A percentile compares a stretch with the other conserved stretches of the same genome.
Conservation (phyloP, 2,888 invertebrate species). For the Caenorhabditis imperialis region DNA sequence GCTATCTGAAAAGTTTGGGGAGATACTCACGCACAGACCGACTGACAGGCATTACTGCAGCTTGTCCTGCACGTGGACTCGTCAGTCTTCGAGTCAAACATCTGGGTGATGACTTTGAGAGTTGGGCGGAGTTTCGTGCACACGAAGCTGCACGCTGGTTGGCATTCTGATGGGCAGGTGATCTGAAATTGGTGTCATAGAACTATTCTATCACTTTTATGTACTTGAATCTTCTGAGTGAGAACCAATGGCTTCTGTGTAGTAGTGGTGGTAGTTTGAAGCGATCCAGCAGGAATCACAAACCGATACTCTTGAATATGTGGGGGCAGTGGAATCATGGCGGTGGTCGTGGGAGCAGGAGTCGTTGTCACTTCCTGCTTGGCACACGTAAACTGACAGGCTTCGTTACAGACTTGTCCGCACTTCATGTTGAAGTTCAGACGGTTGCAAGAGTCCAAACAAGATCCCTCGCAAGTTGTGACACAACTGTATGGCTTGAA, state of each 20-base stretch:
- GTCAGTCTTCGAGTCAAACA: conserved; percentile 52
- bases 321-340: conserved; percentile 41
- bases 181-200: conserved; percentile 18
- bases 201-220: no score
- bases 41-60: conserved; percentile 37
- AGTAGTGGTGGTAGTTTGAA: conserved; percentile 11
- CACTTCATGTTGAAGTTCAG: conserved; percentile 54
- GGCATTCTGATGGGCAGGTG: conserved; percentile 45
- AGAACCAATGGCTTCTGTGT: conserved; percentile 13
- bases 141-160: conserved; percentile 49
- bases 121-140: conserved; percentile 52
- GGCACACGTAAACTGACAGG: conserved; percentile 61
- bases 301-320: conserved; percentile 57
- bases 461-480: conserved; percentile 51
- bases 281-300: conserved; percentile 51
- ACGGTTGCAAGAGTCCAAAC: conserved; percentile 52
- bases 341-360: conserved; percentile 9
- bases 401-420: conserved; percentile 52
- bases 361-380: conserved; percentile 54
- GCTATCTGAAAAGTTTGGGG: not conserved
- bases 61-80: conserved; percentile 35
- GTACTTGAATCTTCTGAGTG: conserved; percentile 36
- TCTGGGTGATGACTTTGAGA: conserved; percentile 46
- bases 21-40: conserved; percentile 44
- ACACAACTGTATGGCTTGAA: conserved; percentile 47